A percentile compares a stretch with the other conserved stretches of the same genome.
Conservation (phyloP, 2,797 vertebrate species). For the Phyllotis vaccarum region DNA sequence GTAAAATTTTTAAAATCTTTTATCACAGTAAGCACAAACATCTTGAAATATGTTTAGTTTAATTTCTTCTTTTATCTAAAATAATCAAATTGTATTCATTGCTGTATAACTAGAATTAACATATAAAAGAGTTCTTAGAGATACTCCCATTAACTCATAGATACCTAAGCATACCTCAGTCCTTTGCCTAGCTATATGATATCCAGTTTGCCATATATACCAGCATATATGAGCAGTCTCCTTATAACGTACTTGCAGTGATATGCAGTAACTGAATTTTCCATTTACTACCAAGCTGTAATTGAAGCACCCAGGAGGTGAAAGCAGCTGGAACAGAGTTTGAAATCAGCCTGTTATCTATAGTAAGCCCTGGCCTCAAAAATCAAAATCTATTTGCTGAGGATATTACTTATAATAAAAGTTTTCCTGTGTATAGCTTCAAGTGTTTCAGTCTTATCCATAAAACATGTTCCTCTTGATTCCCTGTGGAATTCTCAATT, state of each 20-base stretch:
- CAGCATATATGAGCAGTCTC: neutral
- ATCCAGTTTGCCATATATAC: neutral
- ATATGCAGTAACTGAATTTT: neutral
- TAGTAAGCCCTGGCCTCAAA: neutral
- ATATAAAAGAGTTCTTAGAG: neutral
- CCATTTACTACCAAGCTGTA: neutral
- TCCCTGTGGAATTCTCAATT: neutral
- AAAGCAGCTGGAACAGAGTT: neutral
- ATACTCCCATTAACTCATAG: neutral
- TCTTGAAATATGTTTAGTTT: constrained; percentile 16
- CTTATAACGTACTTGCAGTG: neutral
- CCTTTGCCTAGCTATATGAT: neutral
- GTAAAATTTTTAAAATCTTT: neutral
- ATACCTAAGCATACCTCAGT: neutral
- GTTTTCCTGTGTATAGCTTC: neutral
- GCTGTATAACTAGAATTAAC: neutral
- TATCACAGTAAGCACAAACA: constrained; percentile 4
- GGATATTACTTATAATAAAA: constrained; percentile 28
- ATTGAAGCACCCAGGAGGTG: neutral
- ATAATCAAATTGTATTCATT: neutral
- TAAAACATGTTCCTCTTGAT: neutral
- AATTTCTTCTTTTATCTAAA: constrained; percentile 11
- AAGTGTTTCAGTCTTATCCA: constrained; percentile 15
- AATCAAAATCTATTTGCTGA: neutral
- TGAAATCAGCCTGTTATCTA: neutral